Evolutionary conservation across 2,888 invertebrate genomes (phyloP).

Genomic region (Brenthis daphne): DNA sequence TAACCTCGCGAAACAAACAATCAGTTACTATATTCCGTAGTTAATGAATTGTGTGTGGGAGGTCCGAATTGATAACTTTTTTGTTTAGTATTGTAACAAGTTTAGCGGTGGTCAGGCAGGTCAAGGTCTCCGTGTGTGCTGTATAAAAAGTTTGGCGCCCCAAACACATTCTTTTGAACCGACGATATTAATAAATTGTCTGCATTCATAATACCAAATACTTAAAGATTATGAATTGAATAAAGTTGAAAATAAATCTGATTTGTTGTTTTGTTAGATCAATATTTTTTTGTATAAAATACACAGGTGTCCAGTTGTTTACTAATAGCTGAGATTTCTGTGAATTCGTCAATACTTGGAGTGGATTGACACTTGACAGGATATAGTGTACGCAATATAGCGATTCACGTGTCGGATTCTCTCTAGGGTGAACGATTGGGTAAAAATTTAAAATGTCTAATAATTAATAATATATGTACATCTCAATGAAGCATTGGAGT

Average conservation of each 20-base stretch:
- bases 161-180: slow-evolving; percentile 58
- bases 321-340: slow-evolving; percentile 49
- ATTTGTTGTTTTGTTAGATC: background rate
- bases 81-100: slow-evolving; percentile 69
- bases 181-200: slow-evolving; percentile 63
- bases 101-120: slow-evolving; percentile 64
- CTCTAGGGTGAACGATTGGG: too few relatives aligned
- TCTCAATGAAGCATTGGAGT: too few relatives aligned
- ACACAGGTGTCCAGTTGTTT: slow-evolving; percentile 54
- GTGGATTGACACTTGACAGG: slow-evolving; percentile 25
- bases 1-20: too few relatives aligned
- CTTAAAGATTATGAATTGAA: slow-evolving; percentile 24
- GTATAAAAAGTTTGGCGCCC: slow-evolving; percentile 67
- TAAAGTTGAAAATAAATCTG: background rate
- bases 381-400: background rate
- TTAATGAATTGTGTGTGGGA: background rate
- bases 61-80: slow-evolving; percentile 66
- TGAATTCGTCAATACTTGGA: slow-evolving; percentile 39
- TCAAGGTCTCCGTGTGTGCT: slow-evolving; percentile 66
- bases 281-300: too few relatives aligned
- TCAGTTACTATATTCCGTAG: too few relatives aligned
- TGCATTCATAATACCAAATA: slow-evolving; percentile 46
- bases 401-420: background rate
- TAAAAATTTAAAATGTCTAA: too few relatives aligned
- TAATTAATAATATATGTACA: too few relatives aligned